Percentiles rank a stretch among this genome's conserved stretches.
phyloP scores from a whole-genome alignment of 2,797 vertebrate genomes.

The Epinephelus awoara region DNA sequence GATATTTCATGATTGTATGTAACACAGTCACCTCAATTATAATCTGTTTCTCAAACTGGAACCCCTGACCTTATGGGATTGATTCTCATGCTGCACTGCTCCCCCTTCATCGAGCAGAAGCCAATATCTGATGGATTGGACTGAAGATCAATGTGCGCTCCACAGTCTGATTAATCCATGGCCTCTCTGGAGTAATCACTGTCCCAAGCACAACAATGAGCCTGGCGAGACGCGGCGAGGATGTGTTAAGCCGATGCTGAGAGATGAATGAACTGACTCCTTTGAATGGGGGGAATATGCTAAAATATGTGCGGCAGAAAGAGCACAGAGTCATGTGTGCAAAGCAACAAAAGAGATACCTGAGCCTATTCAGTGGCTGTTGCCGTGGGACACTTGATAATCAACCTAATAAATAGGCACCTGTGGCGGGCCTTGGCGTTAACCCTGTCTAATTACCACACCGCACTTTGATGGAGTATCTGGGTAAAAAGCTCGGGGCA shows the following conservation, averaged over 20 bases:
- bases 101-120: conserved; percentile 49
- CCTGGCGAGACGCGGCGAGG: conserved; percentile 30
- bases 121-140: conserved; percentile 74
- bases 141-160: conserved; percentile 71
- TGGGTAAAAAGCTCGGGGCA: conserved; percentile 57
- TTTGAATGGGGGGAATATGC: conserved; percentile 48
- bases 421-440: conserved; percentile 65
- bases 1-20: conserved; percentile 20
- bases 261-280: conserved; percentile 53
- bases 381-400: conserved; percentile 51
- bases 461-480: conserved; percentile 70
- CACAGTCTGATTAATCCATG: conserved; percentile 70
- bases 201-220: conserved; percentile 67
- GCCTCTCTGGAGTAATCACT: conserved; percentile 71
- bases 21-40: conserved; percentile 47
- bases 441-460: conserved; percentile 77
- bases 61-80: conserved; percentile 64
- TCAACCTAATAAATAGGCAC: conserved; percentile 65
- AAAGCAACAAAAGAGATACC: conserved; percentile 6
- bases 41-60: conserved; percentile 52
- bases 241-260: conserved; percentile 32
- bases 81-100: conserved; percentile 55
- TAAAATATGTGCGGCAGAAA: conserved; percentile 26
- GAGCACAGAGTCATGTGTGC: conserved; percentile 18
- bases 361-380: conserved; percentile 23